Percentiles rank a stretch among this genome's conserved stretches.
Evolutionary conservation across 2,797 vertebrate species (phyloP).

Genomic region (Hylomyscus alleni): DNA sequence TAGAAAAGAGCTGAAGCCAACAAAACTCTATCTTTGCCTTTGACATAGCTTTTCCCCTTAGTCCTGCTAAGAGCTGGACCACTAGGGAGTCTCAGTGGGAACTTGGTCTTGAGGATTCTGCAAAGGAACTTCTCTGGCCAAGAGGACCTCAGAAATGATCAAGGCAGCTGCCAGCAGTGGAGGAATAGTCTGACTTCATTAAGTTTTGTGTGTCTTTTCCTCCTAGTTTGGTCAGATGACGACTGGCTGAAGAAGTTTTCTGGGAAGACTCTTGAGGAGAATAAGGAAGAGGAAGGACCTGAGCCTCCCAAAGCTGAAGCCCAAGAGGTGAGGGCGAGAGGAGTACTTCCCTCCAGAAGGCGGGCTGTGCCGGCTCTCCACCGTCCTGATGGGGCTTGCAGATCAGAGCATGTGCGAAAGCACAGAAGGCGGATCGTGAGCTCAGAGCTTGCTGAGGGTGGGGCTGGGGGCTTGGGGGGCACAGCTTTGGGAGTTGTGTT

Average conservation of each 20-base stretch:
- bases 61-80: not conserved
- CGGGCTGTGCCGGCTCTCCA: not conserved
- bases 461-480: not conserved
- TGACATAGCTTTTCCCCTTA: not conserved
- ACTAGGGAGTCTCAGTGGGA: not conserved
- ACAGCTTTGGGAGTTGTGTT: not conserved
- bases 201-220: constrained; percentile 42
- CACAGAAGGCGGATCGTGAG: not conserved
- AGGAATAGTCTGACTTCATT: not conserved
- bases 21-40: not conserved
- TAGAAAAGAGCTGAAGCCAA: not conserved
- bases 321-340: constrained; percentile 90
- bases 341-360: not conserved
- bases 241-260: constrained; percentile 99
- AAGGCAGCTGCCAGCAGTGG: not conserved
- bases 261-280: constrained; percentile 96
- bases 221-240: constrained; percentile 97
- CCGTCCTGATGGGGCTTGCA: not conserved
- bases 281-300: constrained; percentile 89
- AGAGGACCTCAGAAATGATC: not conserved
- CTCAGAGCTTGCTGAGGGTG: not conserved
- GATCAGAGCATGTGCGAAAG: not conserved
- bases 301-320: constrained; percentile 89
- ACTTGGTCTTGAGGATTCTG: not conserved
- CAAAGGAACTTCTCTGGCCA: not conserved